Conservation (phyloP, 2,888 invertebrate species). For the Tribolium freemani region DNA sequence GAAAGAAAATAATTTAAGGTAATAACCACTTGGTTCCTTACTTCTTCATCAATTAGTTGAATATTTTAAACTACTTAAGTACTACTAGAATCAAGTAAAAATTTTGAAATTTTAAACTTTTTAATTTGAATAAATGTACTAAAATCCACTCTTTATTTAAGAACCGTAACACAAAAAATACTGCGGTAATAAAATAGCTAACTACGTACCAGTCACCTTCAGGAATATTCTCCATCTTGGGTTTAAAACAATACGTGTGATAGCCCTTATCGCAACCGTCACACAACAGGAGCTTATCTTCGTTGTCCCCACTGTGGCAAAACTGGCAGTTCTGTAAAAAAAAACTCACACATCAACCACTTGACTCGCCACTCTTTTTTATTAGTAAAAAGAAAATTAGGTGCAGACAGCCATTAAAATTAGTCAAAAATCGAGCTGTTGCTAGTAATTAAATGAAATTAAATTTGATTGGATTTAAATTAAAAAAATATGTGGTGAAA, state of each 20-base stretch:
- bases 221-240: slow-evolving; percentile 95
- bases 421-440: slow-evolving; percentile 30
- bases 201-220: slow-evolving; percentile 93
- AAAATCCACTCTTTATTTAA: too few species aligned
- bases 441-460: slow-evolving; percentile 10
- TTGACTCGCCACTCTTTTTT: neutral
- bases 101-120: too few species aligned
- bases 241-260: slow-evolving; percentile 99
- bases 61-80: too few species aligned
- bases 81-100: too few species aligned
- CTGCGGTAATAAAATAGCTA: too few species aligned
- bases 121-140: too few species aligned
- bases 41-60: too few species aligned
- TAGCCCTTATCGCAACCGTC: slow-evolving; percentile 99
- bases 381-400: slow-evolving; percentile 5
- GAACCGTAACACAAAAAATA: too few species aligned
- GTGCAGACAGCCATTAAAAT: slow-evolving; percentile 43
- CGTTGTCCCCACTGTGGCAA: slow-evolving; percentile 96
- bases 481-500: slow-evolving; percentile 36
- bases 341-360: slow-evolving; percentile 19
- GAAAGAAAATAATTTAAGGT: too few species aligned
- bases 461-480: neutral
- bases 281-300: slow-evolving; percentile 93
- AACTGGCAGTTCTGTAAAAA: slow-evolving; percentile 94
- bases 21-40: too few species aligned